Base-by-base conservation (phyloP, 2,797 vertebrate species). In the Lutra lutra region DNA sequence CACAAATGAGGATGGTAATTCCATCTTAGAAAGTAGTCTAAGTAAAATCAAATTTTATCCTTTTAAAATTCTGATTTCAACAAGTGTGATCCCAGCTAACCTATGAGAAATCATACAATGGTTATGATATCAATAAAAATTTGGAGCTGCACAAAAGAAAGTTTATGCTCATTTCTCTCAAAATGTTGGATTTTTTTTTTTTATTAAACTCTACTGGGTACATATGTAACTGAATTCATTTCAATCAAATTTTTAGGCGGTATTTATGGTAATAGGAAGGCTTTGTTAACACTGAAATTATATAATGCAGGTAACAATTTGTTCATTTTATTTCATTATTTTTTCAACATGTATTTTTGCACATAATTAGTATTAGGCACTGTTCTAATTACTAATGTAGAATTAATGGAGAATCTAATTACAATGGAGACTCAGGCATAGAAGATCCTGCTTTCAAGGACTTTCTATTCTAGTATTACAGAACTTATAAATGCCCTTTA, bases 51-150 rank as follows among this genome's bases (percentile, higher is more conserved):
- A 8, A 62, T 40, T 72, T 87, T 87, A 70, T 48, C 58, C 2
- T 73, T 96, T 83, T n/a, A 43, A 35, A 82, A 93, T 82, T 94
- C 12, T 94, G 15, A 64, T 86, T 90, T 96, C n/a, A 90, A 68
- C 13, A 89, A 77, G 8, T 66, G 73, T 68, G 17, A 72, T 62
- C 13, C 1, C 14, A 48, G 14, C 7, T 95, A 29, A 68, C 84
- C 54, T 88, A 1, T 54, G 25, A 86, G 40, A 94, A 87, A 38
- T 68, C 64, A 66, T 29, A 9, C 1, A 87, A 35, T 48, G 35
- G 4, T 43, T 94, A 60, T 21, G 20, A 91, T 54, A 75, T 58
- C n/a, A 77, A 25, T 9, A 78, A 89, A 89, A 51, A 70, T 5
- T 73, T n/a, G 10, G 20, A 72, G 9, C 13, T 92, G 1, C 12